Conservation (phyloP, 2,797 vertebrate genomes). For the Dendrocincla fuliginosa region DNA sequence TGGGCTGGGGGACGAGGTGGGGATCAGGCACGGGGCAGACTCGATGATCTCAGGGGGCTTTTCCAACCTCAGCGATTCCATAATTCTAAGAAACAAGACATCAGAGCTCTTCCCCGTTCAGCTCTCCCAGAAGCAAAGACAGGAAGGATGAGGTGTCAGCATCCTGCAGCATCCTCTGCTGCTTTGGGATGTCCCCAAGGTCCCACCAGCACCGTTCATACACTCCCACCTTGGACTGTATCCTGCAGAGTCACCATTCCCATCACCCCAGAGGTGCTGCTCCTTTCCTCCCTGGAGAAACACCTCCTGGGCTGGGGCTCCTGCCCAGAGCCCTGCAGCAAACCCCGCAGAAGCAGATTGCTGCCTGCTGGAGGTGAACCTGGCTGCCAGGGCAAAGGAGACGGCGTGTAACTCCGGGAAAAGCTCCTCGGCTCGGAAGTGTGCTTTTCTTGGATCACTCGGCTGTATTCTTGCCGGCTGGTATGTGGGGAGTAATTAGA, state of each 20-base stretch:
- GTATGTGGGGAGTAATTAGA: slow-evolving; percentile 71
- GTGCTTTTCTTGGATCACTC: slow-evolving; percentile 73
- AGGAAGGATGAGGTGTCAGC: not conserved
- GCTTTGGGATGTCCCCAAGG: not conserved
- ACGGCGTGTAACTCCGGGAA: slow-evolving; percentile 35
- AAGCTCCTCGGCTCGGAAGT: not conserved
- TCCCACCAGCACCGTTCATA: rapidly evolving
- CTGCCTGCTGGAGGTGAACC: not conserved
- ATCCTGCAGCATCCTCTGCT: not conserved
- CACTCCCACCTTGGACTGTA: rapidly evolving
- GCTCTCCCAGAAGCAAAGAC: not conserved
- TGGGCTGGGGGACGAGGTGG: not conserved
- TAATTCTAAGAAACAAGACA: not conserved
- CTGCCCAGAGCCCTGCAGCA: not conserved
- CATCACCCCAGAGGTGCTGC: not conserved
- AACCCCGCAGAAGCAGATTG: not conserved
- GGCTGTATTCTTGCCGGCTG: slow-evolving; percentile 54
- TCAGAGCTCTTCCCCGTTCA: rapidly evolving
- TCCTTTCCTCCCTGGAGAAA: not conserved
- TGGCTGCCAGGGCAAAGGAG: not conserved
- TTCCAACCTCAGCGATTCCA: not conserved
- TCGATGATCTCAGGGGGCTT: not conserved
- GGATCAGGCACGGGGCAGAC: not conserved
- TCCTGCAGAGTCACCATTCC: rapidly evolving
- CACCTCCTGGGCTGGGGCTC: not conserved